Conservation (phyloP, 30 jellyfish, hydroid and myxozoan species). For the Phacellophora camtschatica region DNA sequence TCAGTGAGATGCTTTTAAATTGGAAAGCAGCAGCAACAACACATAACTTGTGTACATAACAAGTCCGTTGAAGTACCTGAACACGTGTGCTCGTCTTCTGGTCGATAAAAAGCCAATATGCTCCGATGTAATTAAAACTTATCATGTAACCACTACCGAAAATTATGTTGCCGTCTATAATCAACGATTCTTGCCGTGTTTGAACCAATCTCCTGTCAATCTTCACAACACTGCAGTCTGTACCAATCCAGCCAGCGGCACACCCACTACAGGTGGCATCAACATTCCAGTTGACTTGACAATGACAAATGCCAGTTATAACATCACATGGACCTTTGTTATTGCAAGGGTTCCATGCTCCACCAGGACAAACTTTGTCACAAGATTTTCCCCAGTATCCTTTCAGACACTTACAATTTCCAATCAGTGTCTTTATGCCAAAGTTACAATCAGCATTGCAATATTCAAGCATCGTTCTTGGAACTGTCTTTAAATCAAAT, state of each 20-base stretch:
- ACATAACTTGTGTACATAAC: slow-evolving; percentile 36
- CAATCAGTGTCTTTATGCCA: not conserved
- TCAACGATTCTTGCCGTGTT: not conserved
- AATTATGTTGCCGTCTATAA: slow-evolving; percentile 14
- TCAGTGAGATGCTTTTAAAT: not conserved
- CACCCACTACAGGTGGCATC: slow-evolving; percentile 43
- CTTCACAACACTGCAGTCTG: slow-evolving; percentile 34
- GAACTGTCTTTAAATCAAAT: not conserved
- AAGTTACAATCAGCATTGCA: slow-evolving; percentile 10
- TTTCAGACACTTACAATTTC: slow-evolving; percentile 8
- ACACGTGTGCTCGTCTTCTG: not conserved
- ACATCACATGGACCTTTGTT: slow-evolving; percentile 27
- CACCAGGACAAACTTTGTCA: slow-evolving; percentile 66
- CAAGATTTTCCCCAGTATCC: slow-evolving; percentile 62
- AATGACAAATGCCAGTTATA: slow-evolving; percentile 13
- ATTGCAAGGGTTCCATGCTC: slow-evolving; percentile 51
- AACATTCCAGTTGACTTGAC: slow-evolving; percentile 53
- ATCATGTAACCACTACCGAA: not conserved
- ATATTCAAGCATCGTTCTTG: slow-evolving; percentile 21
- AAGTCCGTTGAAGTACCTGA: slow-evolving; percentile 13
- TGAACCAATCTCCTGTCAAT: not conserved
- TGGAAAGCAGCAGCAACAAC: not conserved
- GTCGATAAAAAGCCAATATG: slow-evolving; percentile 19
- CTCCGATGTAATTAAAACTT: slow-evolving; percentile 20
- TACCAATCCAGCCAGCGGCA: slow-evolving; percentile 50